Percentiles rank a stretch among this genome's conserved stretches.
Evolutionary conservation across 2,113 vertebrate genomes (phyloP).

Genomic region (Laticauda laticaudata): DNA sequence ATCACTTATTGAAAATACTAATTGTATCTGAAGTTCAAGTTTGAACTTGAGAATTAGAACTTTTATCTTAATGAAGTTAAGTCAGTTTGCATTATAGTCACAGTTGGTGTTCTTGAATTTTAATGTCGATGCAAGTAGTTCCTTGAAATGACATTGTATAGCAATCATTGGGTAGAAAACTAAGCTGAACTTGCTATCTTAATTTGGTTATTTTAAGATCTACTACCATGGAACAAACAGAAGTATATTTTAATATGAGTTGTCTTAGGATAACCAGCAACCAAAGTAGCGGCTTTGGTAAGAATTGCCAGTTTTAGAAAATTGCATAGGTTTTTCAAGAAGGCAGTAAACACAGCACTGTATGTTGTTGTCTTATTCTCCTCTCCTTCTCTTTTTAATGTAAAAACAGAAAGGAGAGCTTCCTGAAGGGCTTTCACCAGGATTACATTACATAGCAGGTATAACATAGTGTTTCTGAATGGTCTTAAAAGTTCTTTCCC

Average conservation of each 20-base stretch:
- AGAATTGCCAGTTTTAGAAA: conserved; percentile 64
- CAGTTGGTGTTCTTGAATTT: conserved; percentile 42
- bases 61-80: conserved; percentile 46
- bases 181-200: conserved; percentile 51
- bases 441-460: conserved; percentile 54
- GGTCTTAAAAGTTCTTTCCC: conserved; percentile 46
- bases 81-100: conserved; percentile 40
- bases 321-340: conserved; percentile 65
- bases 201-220: conserved; percentile 43
- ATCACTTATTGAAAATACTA: conserved; percentile 55
- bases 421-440: conserved; percentile 47
- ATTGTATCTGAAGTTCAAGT: conserved; percentile 58
- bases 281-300: conserved; percentile 47
- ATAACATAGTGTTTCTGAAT: conserved; percentile 54
- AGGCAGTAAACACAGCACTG: conserved; percentile 56
- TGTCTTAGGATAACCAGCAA: conserved; percentile 63
- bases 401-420: conserved; percentile 53
- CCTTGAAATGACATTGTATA: conserved; percentile 37
- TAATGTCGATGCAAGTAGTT: conserved; percentile 46
- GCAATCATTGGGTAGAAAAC: conserved; percentile 40
- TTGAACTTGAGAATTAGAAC: conserved; percentile 59
- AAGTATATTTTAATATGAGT: conserved; percentile 23
- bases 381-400: conserved; percentile 41
- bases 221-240: conserved; percentile 44
- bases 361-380: conserved; percentile 30